These are phyloP conservation scores for Turnix velox DNA, from an alignment of 2,113 vertebrate genomes.

Conservation along the genomic window DNA sequence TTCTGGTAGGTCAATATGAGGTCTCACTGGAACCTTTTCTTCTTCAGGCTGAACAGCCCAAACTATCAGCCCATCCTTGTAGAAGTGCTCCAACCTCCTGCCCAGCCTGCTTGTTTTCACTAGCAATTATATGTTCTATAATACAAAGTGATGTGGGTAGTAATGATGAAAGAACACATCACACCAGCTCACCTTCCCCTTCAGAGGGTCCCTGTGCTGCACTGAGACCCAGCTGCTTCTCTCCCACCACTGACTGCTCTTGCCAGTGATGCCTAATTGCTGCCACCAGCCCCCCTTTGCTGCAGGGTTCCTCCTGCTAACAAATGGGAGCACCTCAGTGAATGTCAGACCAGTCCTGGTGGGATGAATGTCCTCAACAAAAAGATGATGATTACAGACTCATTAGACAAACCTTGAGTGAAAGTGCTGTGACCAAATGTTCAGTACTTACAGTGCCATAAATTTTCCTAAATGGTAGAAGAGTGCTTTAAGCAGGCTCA, in stretches of 20 bases:
- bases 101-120: too few relatives aligned
- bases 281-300: background rate
- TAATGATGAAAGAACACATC: background rate
- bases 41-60: too few relatives aligned
- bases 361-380: background rate
- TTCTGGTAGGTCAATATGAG: too few relatives aligned
- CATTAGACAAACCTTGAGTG: constrained; percentile 36
- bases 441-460: constrained; percentile 37
- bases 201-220: background rate
- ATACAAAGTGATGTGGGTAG: background rate
- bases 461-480: constrained; percentile 56
- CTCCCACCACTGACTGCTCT: background rate
- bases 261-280: background rate
- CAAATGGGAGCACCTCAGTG: background rate
- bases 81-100: too few relatives aligned
- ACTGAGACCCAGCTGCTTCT: background rate
- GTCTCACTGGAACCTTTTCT: too few relatives aligned
- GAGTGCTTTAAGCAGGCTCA: background rate
- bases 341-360: background rate
- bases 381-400: constrained; percentile 45
- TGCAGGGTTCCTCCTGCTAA: background rate
- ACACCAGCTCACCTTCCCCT: background rate
- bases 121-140: too few relatives aligned
- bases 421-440: constrained; percentile 49
- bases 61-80: too few relatives aligned